Evolutionary conservation across 2,888 invertebrate genomes (phyloP), one percentile per base, ranked within the genome.

Genomic region (Leptogaster cylindrica): DNA sequence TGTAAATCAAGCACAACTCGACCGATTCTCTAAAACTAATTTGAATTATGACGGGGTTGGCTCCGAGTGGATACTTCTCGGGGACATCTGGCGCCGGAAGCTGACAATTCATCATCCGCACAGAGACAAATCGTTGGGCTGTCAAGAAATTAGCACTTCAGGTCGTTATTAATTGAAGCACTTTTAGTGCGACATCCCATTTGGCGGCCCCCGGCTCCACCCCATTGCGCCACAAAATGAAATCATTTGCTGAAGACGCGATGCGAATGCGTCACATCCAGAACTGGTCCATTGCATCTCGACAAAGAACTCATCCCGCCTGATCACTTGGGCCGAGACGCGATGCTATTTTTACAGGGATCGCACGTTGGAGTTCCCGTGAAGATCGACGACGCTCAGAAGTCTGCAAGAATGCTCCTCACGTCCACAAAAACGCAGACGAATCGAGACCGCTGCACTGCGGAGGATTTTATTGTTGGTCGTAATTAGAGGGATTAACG

Each of bases 121-220:
- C 23, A 44, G 65, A 68, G 65, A 66, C 61, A 65, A 68, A 68
- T 66, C 28, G 58, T 33, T 33, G 18, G 36, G 28, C 65, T 68
- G 68, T 68, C 68, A 68, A 68, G 65, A 68, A 68, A 68, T 68
- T 68, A 68, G 68, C 68, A 61, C 65, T 65, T 65, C 58, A 65
- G 41, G 58, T 48, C 41, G 48, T 63, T 68, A 68, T 68, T 68
- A 68, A 68, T 68, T 68, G 68, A 66, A 50, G 33, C 68, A 68
- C 68, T 68, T 66, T 65, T 23, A 64, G 65, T 14, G 28, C 44
- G 61, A 61, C 44, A 36, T 31, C 12, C 46, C 46, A 46, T 46
- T 14, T 36, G 20, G 5, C 55, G 23, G 39, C 39, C 55, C 46
- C 46, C 10, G n/a, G 10, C 12, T 6, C 46, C 16, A 23, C 20